Evolutionary conservation across 2,888 invertebrate genomes (phyloP), one percentile per base, ranked within the genome.

Genomic region (Dicyrtomina minuta): DNA sequence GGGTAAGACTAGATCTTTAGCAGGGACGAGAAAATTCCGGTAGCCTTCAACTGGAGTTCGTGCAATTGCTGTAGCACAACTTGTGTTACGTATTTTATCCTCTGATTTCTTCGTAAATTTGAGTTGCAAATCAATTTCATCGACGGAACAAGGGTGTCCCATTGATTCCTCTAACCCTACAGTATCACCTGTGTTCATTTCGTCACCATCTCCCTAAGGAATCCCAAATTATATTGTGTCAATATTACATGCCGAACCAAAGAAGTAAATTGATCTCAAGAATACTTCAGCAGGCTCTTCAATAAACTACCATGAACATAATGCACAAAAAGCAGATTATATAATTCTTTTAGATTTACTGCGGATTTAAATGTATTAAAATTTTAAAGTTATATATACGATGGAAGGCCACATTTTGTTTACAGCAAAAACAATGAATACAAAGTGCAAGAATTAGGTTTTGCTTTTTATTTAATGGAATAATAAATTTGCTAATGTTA

Each of bases 1-100:
- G 0, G 90, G 87, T 20, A 88, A 81, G 76, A 88, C 72, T 67
- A 79, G 70, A 69, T 79, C 77, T n/a, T 72, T 71, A 10, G 49
- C 44, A 33, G 71, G 56, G 51, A 33, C 59, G 64, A 53, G n/a
- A 65, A 60, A 61, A 43, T n/a, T 66, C 15, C 44, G 56, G 33
- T 55, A 61, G n/a, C 56, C 65, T 62, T 70, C 70, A 0, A 67
- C 72, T 33, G 77, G 75, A 2, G 77, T 75, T 58, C 67, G 56
- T 12, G 74, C 74, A n/a, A 46, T 49, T 12, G 71, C 55, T 46
- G 66, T 61, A 15, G 51, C 8, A 20, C 2, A 4, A 17, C 46
- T 44, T 6, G 27, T 20, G 1, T 51, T 53, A n/a, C 15, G 4
- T 15, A 46, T n/a, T 46, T 46, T 27, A 1, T 33, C 53, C 17